These are phyloP conservation scores for Sclerurus mexicanus DNA, from an alignment of 2,113 vertebrate genomes.

Conservation along the genomic window DNA sequence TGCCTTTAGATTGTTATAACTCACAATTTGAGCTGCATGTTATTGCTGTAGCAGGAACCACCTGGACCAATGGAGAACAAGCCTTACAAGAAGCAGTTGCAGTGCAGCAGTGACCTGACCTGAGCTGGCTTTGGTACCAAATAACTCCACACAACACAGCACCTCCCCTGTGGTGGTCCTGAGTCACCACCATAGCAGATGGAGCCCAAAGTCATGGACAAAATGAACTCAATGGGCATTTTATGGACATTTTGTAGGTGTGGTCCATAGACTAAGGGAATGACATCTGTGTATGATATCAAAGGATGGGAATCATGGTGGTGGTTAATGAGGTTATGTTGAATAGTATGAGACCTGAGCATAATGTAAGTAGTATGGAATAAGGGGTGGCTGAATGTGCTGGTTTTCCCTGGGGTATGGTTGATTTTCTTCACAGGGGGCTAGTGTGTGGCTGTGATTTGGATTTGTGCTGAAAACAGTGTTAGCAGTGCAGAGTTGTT, in stretches of 20 bases:
- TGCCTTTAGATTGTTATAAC: background rate
- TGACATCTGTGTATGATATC: too few relatives aligned
- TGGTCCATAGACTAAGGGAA: too few relatives aligned
- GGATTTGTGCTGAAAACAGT: background rate
- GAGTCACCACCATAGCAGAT: background rate
- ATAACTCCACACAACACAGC: fast-evolving
- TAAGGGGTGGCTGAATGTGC: background rate
- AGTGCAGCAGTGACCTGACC: background rate
- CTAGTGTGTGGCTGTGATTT: background rate
- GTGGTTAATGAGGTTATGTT: background rate
- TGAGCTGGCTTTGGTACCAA: background rate
- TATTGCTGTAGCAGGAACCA: background rate
- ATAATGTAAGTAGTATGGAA: background rate
- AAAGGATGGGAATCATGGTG: background rate
- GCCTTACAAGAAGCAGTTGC: background rate
- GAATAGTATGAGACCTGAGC: background rate
- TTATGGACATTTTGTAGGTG: too few relatives aligned
- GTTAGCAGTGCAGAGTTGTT: background rate
- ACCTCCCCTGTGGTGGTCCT: background rate
- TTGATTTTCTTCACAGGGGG: background rate
- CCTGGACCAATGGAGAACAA: background rate
- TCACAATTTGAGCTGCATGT: fast-evolving
- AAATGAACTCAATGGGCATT: background rate
- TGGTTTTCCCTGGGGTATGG: background rate
- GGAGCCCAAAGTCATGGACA: background rate